phyloP scores from a whole-genome alignment of 2,888 invertebrate species.

The Cinara cedri region DNA sequence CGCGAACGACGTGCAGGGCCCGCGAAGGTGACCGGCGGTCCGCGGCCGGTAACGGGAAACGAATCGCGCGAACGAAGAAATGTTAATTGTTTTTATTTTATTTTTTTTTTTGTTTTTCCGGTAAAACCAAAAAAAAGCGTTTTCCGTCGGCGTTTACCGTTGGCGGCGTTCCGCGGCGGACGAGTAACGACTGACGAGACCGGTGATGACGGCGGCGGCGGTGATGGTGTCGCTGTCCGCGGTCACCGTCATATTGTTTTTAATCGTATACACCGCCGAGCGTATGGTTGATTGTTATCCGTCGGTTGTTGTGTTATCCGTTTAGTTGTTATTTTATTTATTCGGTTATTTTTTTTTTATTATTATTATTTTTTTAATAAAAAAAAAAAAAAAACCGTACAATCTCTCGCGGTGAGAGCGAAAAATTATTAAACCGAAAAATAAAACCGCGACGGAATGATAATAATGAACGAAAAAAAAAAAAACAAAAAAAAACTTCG shows the following conservation, averaged over 20 bases:
- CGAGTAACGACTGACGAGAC: neutral
- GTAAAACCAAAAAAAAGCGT: neutral
- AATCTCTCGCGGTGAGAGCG: too few species aligned
- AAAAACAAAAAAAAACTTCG: slow-evolving; percentile 20
- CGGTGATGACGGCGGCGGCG: neutral
- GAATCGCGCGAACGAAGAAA: slow-evolving; percentile 9
- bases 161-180: slow-evolving; percentile 8
- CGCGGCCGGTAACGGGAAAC: neutral
- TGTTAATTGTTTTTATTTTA: slow-evolving; percentile 6
- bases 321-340: too few species aligned
- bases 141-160: slow-evolving; percentile 4
- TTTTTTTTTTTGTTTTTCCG: slow-evolving; percentile 4
- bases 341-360: too few species aligned
- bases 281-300: too few species aligned
- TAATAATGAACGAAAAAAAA: neutral
- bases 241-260: neutral
- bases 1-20: slow-evolving; percentile 22
- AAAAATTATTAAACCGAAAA: too few species aligned
- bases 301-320: too few species aligned
- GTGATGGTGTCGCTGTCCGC: too few species aligned
- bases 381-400: too few species aligned
- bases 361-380: too few species aligned
- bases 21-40: neutral
- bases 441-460: neutral
- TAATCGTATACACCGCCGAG: too few species aligned